phyloP scores from a whole-genome alignment of 2,888 invertebrate genomes.

The Cantharis nigra region DNA sequence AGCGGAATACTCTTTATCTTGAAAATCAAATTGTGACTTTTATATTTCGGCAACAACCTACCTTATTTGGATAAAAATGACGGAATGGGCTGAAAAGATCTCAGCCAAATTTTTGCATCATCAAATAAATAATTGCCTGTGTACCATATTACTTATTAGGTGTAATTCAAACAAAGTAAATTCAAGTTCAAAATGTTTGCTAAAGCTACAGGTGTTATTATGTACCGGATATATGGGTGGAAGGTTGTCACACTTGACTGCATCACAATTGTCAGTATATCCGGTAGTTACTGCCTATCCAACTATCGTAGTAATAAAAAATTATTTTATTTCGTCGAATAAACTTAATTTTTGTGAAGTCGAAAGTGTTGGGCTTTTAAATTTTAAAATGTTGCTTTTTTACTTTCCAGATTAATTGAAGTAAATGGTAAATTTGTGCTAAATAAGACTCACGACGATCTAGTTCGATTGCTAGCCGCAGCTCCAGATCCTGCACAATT shows the following conservation, averaged over 20 bases:
- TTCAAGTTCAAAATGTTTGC: neutral
- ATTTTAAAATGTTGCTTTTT: neutral
- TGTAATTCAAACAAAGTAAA: neutral
- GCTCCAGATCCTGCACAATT: slow-evolving; percentile 67
- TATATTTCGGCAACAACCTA: neutral
- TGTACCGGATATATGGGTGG: slow-evolving; percentile 51
- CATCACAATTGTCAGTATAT: slow-evolving; percentile 43
- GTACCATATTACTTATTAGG: neutral
- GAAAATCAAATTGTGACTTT: neutral
- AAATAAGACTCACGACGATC: slow-evolving; percentile 71
- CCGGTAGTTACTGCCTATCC: slow-evolving; percentile 35
- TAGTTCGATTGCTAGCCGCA: slow-evolving; percentile 67
- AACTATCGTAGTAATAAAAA: neutral
- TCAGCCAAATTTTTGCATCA: neutral
- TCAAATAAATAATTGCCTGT: neutral
- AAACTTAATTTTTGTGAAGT: neutral
- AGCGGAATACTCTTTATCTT: neutral
- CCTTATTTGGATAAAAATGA: neutral
- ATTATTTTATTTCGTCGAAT: neutral
- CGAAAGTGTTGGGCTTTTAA: neutral
- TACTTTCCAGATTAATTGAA: slow-evolving; percentile 69
- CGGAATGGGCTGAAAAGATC: neutral
- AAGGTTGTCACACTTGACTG: slow-evolving; percentile 44
- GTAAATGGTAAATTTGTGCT: slow-evolving; percentile 79
- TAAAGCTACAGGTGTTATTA: slow-evolving; percentile 36